Base-by-base conservation (phyloP, 2,113 vertebrate genomes). In the Hystrix cristata region DNA sequence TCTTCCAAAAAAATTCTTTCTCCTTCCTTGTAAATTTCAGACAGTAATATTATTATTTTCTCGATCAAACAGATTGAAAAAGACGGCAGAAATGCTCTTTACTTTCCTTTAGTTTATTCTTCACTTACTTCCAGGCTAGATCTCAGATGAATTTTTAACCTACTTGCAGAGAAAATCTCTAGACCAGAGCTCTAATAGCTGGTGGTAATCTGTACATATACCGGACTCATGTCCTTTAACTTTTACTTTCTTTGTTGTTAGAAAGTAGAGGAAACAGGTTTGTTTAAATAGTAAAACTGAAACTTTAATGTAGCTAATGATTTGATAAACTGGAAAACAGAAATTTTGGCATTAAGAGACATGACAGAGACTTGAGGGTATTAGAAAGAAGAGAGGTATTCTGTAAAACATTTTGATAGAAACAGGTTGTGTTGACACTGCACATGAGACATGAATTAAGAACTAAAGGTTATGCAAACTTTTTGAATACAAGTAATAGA, bases 101-200 rank as follows among this genome's bases (percentile, higher is more conserved):
- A 67, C 67, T 85, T 18, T 78, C 7, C 34, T 86, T 87, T 13
- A 79, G 27, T 71, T 88, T 84, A 82, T 95, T 96, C 18, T 92
- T 4, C 29, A 74, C n/a, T 79, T 10, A 64, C 81, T 83, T 23
- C 25, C 48, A 79, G 23, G 2, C 59, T 53, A 78, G 74, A 78
- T 46, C 14, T 53, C 67, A 48, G 43, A 83, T 59, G 7, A 64
- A 23, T 29, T 59, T 38, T 69, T 67, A 91, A 83, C 16, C 25
- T 69, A 15, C 59, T 59, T 87, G 12, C 31, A 34, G 64, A 7
- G 0, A 60, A 57, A 51, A 48, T 55, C 59, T 87, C 4, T 23
- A 53, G 14, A 76, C 15, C 9, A 51, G 51, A 79, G 64, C 60
- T 93, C 64, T 19, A 60, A 27, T 29, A 76, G 43, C 23, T 76